Base-by-base conservation (phyloP, 2,113 vertebrate species). In the Herpetotheres cachinnans region DNA sequence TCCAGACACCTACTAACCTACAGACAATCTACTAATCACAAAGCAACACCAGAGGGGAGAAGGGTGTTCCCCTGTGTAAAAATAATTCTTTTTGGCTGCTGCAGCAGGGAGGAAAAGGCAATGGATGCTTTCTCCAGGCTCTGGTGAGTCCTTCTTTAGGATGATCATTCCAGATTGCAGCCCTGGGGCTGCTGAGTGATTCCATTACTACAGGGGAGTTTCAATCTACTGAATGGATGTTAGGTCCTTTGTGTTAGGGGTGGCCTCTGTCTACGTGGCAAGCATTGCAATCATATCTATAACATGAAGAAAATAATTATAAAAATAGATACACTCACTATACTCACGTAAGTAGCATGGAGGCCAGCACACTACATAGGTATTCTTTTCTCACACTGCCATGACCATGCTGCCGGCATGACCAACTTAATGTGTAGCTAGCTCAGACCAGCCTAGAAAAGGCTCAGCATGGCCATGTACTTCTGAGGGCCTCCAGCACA, bases 331-430 rank as follows among this genome's bases (percentile, higher is more conserved):
- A 26, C 2, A 17, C 13, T 67, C 34, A 6, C 34, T 92, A 2
- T 42, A 27, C 11, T 58, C 25, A 34, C 15, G 0, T 10, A n/a
- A 63, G 24, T 69, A 50, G 26, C 16, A 24, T 2, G 9, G 54
- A 77, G 14, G 26, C 24, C 74, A 15, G 72, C 7, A 7, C 24
- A 7, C 59, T 59, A 19, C 6, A 1, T 25, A 7, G 9, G 1
- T 63, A 5, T 52, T 61, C 3, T n/a, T 69, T 81, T 54, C 38
- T 82, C 17, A 38, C 36, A 2, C 36, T 86, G 52, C 52, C 14
- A 21, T 1, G 0, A n/a, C 82, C 55, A 25, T 5, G 1, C 40
- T 61, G 72, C 26, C 3, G 3, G 29, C 17, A 17, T 8, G 32
- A 59, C 52, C 54, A 25, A 21, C 9, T 30, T 76, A 32, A 52